Evolutionary conservation across 2,797 vertebrate genomes (phyloP), one percentile per base, ranked within the genome.

Genomic region (Enteromius fasciolatus): DNA sequence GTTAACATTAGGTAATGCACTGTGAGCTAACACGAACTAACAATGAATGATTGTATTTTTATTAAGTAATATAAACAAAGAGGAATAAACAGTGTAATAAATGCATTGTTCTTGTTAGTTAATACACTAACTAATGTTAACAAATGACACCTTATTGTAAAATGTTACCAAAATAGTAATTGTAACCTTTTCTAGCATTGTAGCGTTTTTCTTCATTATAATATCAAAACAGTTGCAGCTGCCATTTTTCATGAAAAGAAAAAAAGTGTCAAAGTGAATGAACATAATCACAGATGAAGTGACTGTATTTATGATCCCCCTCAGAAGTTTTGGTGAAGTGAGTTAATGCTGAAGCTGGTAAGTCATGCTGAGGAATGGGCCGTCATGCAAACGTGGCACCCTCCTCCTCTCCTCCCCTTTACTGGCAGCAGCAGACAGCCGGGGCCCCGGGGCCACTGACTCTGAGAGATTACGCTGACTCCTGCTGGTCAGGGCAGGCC

Each of bases 341-440:
- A 52, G 68, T 70, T 46, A 48, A 28, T 18, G 14, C 41, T 70
- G 41, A 48, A 72, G 48, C 23, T 28, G 41, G 14, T 48, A 48
- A 70, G 41, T 23, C n/a, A 72, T 25, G 68, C 79, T 81, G 79
- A 73, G 57, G 33, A 63, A 64, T 17, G 74, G 63, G 33, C 86
- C 87, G 88, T 90, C 91, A 92, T 94, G 92, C 72, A 91, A 93
- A 94, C 92, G 93, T 95, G 93, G 93, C 93, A 93, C 87, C 89
- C 82, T 6, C 68, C 88, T 82, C 86, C 46, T 85, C 84, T 88
- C 83, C 85, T 81, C 57, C 70, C 86, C 63, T 74, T 63, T 52
- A 82, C 87, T 88, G 79, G 81, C 88, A 87, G 73, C 75, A 87
- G 82, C 66, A 76, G 68, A 86, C 83, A 80, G 20, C 83, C 59